Base-by-base conservation (phyloP, 2,888 invertebrate genomes). In the Callyntrura sp. region DNA sequence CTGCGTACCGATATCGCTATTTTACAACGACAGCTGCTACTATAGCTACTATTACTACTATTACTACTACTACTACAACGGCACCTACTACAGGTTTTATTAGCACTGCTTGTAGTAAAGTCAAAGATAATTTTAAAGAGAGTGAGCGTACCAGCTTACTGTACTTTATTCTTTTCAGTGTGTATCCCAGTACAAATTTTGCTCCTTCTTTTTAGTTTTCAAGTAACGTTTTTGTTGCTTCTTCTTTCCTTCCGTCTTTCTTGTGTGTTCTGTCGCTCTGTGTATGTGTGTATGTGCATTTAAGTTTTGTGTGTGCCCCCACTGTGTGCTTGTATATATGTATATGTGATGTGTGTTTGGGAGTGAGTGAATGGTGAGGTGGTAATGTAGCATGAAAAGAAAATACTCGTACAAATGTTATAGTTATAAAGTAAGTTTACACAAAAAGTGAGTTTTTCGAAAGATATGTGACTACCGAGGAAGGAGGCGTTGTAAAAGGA, bases 311-410 rank as follows among this genome's bases (percentile, higher is more conserved):
- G 35, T 35, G 35, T 35, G 35, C 35, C 35, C 35, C 35, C 35
- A 35, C 35, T 35, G 35, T 35, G 60, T 60, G 20, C n/a, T 11
- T 8, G 17, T n/a, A 17, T 17, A 20, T 4, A 9, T 3, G 20
- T 60, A 20, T 60, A 20, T 17, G 60, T n/a, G 17, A 20, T 17
- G 60, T n/a, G 17, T 60, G 17, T 70, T 9, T 23, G 28, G 23
- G n/a, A 68, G 68, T 62, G n/a, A 68, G 68, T 68, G 60, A 43
- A 25, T 76, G 23, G 45, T 73, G 76, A n/a, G 78, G 35, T 78
- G 57, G 55, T 78, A 78, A 78, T 78, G 78, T 78, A 78, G 78
- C 78, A 78, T 78, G 78, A 78, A 78, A 55, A 78, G 78, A 57
- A 78, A 78, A 78, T 78, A 55, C 78, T 55, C 25, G 23, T 78